Evolutionary conservation across 2,113 vertebrate species (phyloP).

Genomic region (Poeciliopsis prolifica): DNA sequence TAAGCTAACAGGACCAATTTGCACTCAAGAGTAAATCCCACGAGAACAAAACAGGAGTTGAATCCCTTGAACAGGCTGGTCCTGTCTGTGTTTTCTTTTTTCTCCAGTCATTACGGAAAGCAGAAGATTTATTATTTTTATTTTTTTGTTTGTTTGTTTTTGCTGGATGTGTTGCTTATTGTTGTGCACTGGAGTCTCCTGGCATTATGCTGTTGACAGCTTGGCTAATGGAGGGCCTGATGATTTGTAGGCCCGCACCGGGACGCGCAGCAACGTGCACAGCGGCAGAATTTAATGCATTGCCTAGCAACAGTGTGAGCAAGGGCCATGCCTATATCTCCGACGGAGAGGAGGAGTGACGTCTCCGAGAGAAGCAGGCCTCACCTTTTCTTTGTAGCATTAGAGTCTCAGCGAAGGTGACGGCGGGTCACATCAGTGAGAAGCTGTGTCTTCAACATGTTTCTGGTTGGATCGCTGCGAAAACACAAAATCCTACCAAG

Average conservation of each 20-base stretch:
- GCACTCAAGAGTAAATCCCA: background rate
- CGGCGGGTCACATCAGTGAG: slow-evolving; percentile 32
- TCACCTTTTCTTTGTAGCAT: slow-evolving; percentile 76
- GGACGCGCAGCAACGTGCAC: slow-evolving; percentile 53
- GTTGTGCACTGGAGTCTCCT: slow-evolving; percentile 50
- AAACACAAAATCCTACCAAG: too few relatives aligned
- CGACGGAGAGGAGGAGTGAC: slow-evolving; percentile 37
- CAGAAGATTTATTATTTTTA: background rate
- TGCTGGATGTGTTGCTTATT: slow-evolving; percentile 23
- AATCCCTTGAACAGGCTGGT: slow-evolving; percentile 55
- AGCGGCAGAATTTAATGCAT: slow-evolving; percentile 69
- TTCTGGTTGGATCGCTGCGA: background rate
- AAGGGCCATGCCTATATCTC: slow-evolving; percentile 54
- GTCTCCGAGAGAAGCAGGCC: slow-evolving; percentile 36
- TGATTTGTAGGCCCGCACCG: slow-evolving; percentile 71
- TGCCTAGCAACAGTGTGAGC: slow-evolving; percentile 78
- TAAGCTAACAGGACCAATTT: background rate
- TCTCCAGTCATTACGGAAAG: background rate
- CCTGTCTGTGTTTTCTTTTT: slow-evolving; percentile 41
- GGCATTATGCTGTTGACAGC: slow-evolving; percentile 68
- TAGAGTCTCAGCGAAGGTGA: slow-evolving; percentile 48
- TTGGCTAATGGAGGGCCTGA: slow-evolving; percentile 65
- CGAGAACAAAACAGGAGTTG: background rate
- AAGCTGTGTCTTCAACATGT: slow-evolving; percentile 3
- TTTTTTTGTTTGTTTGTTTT: too few relatives aligned